Percentiles rank a stretch among this genome's conserved stretches.
Conservation (phyloP, 1,140 invertebrate genomes). For the Zaprionus inermis region DNA sequence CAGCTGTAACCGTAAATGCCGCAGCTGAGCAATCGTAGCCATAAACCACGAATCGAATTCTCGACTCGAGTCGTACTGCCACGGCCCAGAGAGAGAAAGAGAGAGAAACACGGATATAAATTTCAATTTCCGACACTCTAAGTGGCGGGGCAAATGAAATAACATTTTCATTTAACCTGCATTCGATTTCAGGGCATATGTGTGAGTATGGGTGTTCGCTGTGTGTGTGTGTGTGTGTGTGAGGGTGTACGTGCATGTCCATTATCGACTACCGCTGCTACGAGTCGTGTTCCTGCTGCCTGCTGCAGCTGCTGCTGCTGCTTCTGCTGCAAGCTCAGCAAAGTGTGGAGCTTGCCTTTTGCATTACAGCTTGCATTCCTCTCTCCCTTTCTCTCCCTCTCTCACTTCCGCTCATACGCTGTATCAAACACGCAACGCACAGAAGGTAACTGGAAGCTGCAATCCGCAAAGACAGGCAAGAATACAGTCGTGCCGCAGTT, state of each 20-base stretch:
- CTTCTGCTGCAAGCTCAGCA: conserved; percentile 53
- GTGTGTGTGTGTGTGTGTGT: conserved; percentile 19
- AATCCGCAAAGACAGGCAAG: conserved; percentile 16
- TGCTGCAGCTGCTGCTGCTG: conserved; percentile 21
- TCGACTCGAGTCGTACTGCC: not conserved
- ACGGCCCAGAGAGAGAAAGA: no score
- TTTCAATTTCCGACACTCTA: conserved; percentile 84
- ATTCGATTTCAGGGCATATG: conserved; percentile 65
- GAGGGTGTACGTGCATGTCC: conserved; percentile 39
- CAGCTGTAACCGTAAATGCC: conserved; percentile 33
- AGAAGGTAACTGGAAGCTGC: not conserved
- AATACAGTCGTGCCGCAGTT: conserved; percentile 27
- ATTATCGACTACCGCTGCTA: conserved; percentile 54
- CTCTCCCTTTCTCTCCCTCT: conserved; percentile 10
- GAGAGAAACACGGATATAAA: conserved; percentile 83
- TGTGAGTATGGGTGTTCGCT: conserved; percentile 9
- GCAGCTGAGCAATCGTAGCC: conserved; percentile 78
- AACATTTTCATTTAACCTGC: conserved; percentile 84
- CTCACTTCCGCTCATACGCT: not conserved
- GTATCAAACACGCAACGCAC: conserved; percentile 46
- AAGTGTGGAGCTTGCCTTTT: conserved; percentile 72
- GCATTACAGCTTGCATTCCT: conserved; percentile 79
- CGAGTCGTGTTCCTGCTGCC: conserved; percentile 23
- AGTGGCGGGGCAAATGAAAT: conserved; percentile 84
- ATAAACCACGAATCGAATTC: conserved; percentile 80